Base-by-base conservation (phyloP, 1,140 invertebrate species). In the Aporrectodea caliginosa region DNA sequence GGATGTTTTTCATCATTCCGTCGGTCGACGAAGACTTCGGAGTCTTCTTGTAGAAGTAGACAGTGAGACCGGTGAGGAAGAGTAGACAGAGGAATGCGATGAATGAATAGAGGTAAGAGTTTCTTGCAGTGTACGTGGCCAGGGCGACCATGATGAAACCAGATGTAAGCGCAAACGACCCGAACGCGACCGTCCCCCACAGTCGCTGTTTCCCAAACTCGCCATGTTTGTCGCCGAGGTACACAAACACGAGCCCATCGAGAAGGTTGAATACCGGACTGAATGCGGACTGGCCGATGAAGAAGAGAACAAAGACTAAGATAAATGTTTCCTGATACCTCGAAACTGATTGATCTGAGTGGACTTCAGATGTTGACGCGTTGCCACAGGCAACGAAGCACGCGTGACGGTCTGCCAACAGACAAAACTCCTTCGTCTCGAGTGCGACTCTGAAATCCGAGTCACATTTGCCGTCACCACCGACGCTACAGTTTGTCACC, bases 161-260 rank as follows among this genome's bases (percentile, higher is more conserved):
- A 1, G 84, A 84, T 0, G 83, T 71, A 31, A 87, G 68, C 27
- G 86, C 84, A 81, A 35, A 27, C 76, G 79, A 72, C 79, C 84
- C 79, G 81, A 85, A 77, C 79, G 74, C 43, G 79, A 82, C 14
- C 79, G 85, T 70, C 75, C 79, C 77, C 83, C 83, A 80, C 81
- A 95, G 89, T 78, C 94, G 90, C 84, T 96, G 94, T 80, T 92
- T 91, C 0, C 94, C 94, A 87, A 94, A 96, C 22, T 83, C 70
- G 72, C 82, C 80, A 0, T 74, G 79, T 34, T 83, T 80, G 0
- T 83, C 81, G 1, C 81, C 83, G 73, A 84, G 58, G 2, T 83
- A 58, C 16, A 79, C 80, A 69, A 82, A 85, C 16, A 82, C 80
- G 75, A 84, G 76, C 14, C 83, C 81, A 79, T 86, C 85, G 12